A percentile compares a stretch with the other conserved stretches of the same genome.
Conservation (phyloP, 2,113 vertebrate genomes). For the Saccopteryx leptura region DNA sequence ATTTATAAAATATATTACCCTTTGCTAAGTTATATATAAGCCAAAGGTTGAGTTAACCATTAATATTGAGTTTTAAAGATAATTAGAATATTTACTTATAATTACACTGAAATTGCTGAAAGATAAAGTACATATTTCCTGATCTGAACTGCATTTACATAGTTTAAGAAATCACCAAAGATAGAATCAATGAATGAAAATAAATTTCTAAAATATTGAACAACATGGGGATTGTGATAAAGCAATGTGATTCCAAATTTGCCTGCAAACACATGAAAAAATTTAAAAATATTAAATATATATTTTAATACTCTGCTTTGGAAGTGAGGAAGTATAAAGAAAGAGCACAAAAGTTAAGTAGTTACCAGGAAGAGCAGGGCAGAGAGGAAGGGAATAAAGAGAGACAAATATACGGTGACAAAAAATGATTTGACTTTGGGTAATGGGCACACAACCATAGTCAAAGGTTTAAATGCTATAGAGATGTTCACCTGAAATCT, state of each 20-base stretch:
- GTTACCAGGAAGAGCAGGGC: no score
- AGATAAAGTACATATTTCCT: not conserved
- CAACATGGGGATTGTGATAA: not conserved
- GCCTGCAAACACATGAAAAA: not conserved
- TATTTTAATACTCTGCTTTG: not conserved
- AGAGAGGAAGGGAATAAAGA: no score
- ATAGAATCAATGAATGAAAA: not conserved
- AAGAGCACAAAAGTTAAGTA: not conserved
- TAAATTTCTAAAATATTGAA: not conserved
- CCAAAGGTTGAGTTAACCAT: not conserved
- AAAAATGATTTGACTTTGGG: no score
- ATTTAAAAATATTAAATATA: not conserved
- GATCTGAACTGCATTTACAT: not conserved
- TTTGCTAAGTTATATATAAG: not conserved
- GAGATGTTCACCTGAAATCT: no score
- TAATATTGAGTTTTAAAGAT: not conserved
- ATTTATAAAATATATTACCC: not conserved
- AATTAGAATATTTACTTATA: not conserved
- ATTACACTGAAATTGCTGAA: not conserved
- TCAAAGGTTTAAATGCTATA: no score
- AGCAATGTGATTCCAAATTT: not conserved
- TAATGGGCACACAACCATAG: no score
- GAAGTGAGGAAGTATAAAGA: not conserved
- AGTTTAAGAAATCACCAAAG: not conserved
- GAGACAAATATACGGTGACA: no score